Evolutionary conservation across 2,113 vertebrate species (phyloP).

Genomic region (Himantopus leucocephalus): DNA sequence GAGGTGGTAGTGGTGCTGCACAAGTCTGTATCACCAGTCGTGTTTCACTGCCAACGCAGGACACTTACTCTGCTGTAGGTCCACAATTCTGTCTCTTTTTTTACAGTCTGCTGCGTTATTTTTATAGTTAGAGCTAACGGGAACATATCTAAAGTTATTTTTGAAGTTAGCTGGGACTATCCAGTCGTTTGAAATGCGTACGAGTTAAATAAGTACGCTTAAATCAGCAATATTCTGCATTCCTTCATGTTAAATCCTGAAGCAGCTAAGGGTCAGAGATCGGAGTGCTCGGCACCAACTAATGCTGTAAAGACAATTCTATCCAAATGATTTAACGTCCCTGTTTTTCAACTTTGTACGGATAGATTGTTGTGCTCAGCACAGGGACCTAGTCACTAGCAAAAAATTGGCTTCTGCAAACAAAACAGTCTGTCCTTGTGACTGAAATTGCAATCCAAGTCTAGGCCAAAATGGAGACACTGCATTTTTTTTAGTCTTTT

Average conservation of each 20-base stretch:
- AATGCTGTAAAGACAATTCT: not conserved
- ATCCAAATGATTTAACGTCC: not conserved
- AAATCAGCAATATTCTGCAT: not conserved
- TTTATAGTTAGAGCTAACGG: not conserved
- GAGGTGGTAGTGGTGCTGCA: conserved; percentile 48
- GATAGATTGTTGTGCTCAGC: not conserved
- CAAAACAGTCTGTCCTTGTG: not conserved
- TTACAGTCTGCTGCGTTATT: not conserved
- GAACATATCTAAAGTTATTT: not conserved
- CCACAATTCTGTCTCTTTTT: not conserved
- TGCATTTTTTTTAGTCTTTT: not conserved
- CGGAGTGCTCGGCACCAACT: not conserved
- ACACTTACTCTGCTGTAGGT: too few relatives aligned
- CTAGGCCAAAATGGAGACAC: not conserved
- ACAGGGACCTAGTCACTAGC: not conserved
- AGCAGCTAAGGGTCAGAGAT: not conserved
- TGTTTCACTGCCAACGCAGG: not conserved
- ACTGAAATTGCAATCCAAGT: not conserved
- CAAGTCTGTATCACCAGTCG: not conserved
- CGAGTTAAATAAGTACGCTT: not conserved
- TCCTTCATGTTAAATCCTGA: not conserved
- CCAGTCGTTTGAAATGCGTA: not conserved
- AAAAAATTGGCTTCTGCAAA: not conserved
- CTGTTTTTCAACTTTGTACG: not conserved
- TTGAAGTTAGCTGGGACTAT: not conserved